Conservation (phyloP, 1,140 invertebrate genomes). For the Drosophila biarmipes region DNA sequence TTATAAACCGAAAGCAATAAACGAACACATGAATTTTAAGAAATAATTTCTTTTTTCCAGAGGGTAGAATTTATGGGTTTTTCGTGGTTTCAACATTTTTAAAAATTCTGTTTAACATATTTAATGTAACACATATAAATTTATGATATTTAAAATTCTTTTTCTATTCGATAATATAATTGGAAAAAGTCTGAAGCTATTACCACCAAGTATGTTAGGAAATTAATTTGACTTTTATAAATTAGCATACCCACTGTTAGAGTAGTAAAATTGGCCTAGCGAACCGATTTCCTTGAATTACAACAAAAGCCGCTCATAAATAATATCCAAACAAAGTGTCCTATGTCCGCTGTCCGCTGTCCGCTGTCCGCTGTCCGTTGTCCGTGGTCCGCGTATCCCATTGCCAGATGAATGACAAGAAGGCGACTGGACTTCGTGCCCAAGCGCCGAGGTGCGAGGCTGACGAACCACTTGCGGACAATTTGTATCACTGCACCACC, state of each 20-base stretch:
- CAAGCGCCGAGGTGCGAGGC: slow-evolving; percentile 22
- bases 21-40: too few relatives aligned
- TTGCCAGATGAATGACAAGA: slow-evolving; percentile 15
- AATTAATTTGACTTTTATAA: background rate
- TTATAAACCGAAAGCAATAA: too few relatives aligned
- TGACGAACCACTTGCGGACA: slow-evolving; percentile 42
- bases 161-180: too few relatives aligned
- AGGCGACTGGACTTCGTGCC: slow-evolving; percentile 11
- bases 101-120: background rate
- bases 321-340: slow-evolving; percentile 80
- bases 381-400: slow-evolving; percentile 16
- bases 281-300: slow-evolving; percentile 76
- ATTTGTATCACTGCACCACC: slow-evolving; percentile 29
- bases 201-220: too few relatives aligned
- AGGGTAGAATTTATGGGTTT: background rate
- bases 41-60: background rate
- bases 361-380: slow-evolving; percentile 11
- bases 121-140: too few relatives aligned
- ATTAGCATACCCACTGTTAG: background rate
- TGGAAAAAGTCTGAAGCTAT: too few relatives aligned
- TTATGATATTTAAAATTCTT: too few relatives aligned
- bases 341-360: slow-evolving; percentile 42
- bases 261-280: slow-evolving; percentile 36
- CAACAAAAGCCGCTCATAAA: slow-evolving; percentile 78
- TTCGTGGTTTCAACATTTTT: background rate